Conservation (phyloP, 2,797 vertebrate genomes). For the Thunnus albacares region DNA sequence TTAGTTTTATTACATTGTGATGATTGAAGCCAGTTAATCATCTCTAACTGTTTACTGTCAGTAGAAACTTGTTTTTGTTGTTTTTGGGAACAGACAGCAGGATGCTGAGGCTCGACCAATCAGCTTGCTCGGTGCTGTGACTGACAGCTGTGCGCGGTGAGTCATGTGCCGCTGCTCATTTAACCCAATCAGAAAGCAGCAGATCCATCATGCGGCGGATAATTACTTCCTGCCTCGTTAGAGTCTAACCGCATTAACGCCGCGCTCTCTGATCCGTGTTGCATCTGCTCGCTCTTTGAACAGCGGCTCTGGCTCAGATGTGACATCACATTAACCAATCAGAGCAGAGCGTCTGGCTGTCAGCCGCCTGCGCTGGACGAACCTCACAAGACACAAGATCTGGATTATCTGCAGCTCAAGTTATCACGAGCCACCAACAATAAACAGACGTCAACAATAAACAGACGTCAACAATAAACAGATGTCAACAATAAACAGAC, state of each 20-base stretch:
- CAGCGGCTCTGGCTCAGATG: constrained; percentile 42
- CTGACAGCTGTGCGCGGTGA: constrained; percentile 14
- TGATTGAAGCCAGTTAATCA: too few species aligned
- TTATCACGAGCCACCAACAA: not conserved
- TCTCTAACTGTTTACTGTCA: not conserved
- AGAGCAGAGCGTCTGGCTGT: constrained; percentile 2
- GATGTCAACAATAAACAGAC: not conserved
- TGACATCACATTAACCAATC: constrained; percentile 36
- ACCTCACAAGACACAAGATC: constrained; percentile 10
- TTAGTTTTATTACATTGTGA: too few species aligned
- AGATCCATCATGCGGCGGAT: constrained; percentile 37
- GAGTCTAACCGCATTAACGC: constrained; percentile 51
- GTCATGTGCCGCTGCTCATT: constrained; percentile 1
- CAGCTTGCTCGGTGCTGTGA: constrained; percentile 7
- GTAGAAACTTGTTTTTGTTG: not conserved
- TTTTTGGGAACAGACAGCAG: not conserved
- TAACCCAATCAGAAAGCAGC: constrained; percentile 51
- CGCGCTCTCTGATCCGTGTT: not conserved
- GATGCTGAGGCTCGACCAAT: constrained; percentile 28
- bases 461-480: not conserved
- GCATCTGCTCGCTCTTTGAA: constrained; percentile 61
- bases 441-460: not conserved
- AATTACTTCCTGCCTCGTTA: constrained; percentile 61
- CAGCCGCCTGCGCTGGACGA: not conserved
- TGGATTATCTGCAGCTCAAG: not conserved